Base-by-base conservation (phyloP, 35 echinoderm and acorn worm genomes). In the Hemicentrotus pulcherrimus region DNA sequence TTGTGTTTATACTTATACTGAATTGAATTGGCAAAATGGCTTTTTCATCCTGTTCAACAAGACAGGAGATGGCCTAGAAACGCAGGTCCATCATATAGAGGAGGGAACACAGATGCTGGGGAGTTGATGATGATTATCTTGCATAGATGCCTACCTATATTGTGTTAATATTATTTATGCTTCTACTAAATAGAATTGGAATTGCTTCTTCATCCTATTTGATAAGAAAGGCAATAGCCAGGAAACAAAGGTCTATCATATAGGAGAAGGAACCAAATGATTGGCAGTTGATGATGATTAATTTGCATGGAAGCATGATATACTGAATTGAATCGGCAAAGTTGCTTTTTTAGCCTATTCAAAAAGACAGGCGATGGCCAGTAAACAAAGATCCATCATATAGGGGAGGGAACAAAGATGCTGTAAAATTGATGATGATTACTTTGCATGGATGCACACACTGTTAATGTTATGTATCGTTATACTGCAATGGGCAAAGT, bases 121-220 rank as follows among this genome's bases (percentile, higher is more conserved):
- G 9, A 13, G 89, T 41, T 92, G 90, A 46, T 92, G 90, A 46
- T 47, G 32, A n/a, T n/a, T n/a, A n/a, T n/a, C n/a, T n/a, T n/a
- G n/a, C n/a, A n/a, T n/a, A n/a, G n/a, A n/a, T n/a, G n/a, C n/a
- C n/a, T n/a, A n/a, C n/a, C n/a, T 14, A 41, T 41, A 41, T 41
- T 41, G 35, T 41, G 35, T 41, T 41, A 41, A 41, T 41, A 41
- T 3, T 41, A 41, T 41, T 1, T 41, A 41, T 41, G 3, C 35
- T 41, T 41, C 0, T 41, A 41, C 35, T 41, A 3, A 41, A 41
- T 41, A 1, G 35, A 41, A 41, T 41, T 41, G 95, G 48, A 96
- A 94, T 5, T 91, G 97, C 95, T 78, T 96, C 94, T 99, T 99
- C 86, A 99, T 97, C 86, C 94, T 99, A 30, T 97, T 97, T 71